A percentile compares a stretch with the other conserved stretches of the same genome.
These are phyloP conservation scores for Chrysogorgia sp. DNA, from an alignment of 92 coral and sea anemone species.

Conservation along the genomic window DNA sequence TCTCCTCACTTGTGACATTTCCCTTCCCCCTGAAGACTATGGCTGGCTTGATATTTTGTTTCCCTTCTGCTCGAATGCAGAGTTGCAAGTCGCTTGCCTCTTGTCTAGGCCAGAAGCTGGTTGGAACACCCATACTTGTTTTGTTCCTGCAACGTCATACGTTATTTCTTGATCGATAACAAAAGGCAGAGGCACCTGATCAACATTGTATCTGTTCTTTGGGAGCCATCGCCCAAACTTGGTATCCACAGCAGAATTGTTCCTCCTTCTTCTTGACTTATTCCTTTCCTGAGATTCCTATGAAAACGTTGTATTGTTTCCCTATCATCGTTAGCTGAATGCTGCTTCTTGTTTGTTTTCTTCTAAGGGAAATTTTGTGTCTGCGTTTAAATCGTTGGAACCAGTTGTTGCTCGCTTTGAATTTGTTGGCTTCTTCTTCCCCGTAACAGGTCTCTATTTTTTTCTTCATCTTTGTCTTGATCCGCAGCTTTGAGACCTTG, in stretches of 20 bases:
- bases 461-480: slow-evolving; percentile 11
- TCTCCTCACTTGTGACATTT: slow-evolving; percentile 29
- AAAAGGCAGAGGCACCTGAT: slow-evolving; percentile 56
- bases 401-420: slow-evolving; percentile 50
- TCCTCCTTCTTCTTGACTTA: slow-evolving; percentile 40
- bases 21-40: slow-evolving; percentile 66
- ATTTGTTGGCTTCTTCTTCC: slow-evolving; percentile 27
- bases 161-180: slow-evolving; percentile 56
- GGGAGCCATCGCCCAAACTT: slow-evolving; percentile 60
- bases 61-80: slow-evolving; percentile 55
- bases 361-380: slow-evolving; percentile 24
- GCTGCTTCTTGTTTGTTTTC: slow-evolving; percentile 47
- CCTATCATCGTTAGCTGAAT: slow-evolving; percentile 46
- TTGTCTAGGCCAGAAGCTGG: slow-evolving; percentile 63
- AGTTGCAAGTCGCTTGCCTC: slow-evolving; percentile 53
- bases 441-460: slow-evolving; percentile 56
- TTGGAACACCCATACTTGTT: slow-evolving; percentile 64
- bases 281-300: slow-evolving; percentile 46
- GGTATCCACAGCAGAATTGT: slow-evolving; percentile 37
- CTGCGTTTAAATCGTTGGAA: slow-evolving; percentile 39
- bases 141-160: slow-evolving; percentile 50
- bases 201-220: slow-evolving; percentile 45
- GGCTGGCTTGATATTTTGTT: slow-evolving; percentile 67
- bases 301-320: too few species aligned
- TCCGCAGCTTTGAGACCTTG: slow-evolving; percentile 6